Evolutionary conservation across 2,888 invertebrate species (phyloP), one percentile per base, ranked within the genome.

Genomic region (Sarcophaga variegata): DNA sequence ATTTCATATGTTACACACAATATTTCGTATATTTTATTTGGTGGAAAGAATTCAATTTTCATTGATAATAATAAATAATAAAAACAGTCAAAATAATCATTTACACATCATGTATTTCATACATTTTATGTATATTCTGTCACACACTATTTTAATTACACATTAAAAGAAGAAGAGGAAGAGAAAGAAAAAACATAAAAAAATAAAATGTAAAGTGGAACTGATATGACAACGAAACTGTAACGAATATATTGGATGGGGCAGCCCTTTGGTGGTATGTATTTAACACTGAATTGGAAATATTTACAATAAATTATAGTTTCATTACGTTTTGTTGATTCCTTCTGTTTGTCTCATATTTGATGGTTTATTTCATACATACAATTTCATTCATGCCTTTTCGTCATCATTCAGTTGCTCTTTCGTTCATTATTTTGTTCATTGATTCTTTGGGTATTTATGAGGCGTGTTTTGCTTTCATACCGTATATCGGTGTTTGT

Each of bases 101-200:
- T 83, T 75, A 83, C 79, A 83, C 74, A 64, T 79, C 75, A 79
- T 83, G 45, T 70, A 59, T 75, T 83, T 79, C 45, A 63, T 54
- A 54, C 12, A 14, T 54, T 54, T 54, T 54, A 14, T 22, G 22
- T 22, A 22, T 54, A 17, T 54, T 14, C 17, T 54, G 12, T 54
- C 14, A 14, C 54, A 54, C 54, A 54, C 54, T 54, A 54, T 54
- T 54, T 54, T 54, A 54, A 54, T 54, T 54, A 54, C 17, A 54
- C 0, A 14, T 54, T 54, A 54, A 54, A 54, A 54, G 17, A 49
- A 14, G 14, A 11, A 1, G 17, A 14, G 17, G 3, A 54, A 14
- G 2, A 14, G 1, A 14, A 14, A 49, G 14, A 14, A 49, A 49
- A 49, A 49, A 14, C 11, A 49, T 14, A 0, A 12, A n/a, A 59